A percentile compares a stretch with the other conserved stretches of the same genome.
Conservation (phyloP, 2,113 vertebrate genomes). For the Ancistrus triradiatus region DNA sequence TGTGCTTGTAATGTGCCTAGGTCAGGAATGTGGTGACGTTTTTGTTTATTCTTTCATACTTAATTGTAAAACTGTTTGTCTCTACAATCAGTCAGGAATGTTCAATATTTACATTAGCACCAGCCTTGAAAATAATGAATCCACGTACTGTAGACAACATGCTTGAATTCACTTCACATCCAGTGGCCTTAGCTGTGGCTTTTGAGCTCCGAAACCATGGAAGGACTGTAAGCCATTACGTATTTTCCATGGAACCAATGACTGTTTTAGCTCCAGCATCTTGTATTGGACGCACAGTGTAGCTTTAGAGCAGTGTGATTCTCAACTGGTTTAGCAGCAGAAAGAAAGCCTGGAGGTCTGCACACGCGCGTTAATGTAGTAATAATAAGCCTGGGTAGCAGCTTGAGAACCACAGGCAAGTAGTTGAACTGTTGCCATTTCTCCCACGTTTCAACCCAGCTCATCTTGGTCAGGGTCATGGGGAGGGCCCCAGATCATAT, state of each 20-base stretch:
- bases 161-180: slow-evolving; percentile 22
- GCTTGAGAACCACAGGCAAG: no score
- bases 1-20: neutral
- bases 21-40: neutral
- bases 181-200: slow-evolving; percentile 33
- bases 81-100: slow-evolving; percentile 19
- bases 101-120: slow-evolving; percentile 36
- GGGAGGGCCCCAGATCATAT: no score
- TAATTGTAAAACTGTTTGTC: neutral
- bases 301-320: no score
- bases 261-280: no score
- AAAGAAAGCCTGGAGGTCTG: no score
- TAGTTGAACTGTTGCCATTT: no score
- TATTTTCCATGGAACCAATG: slow-evolving; percentile 15
- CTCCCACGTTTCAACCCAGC: no score
- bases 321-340: no score
- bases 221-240: slow-evolving; percentile 15
- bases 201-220: slow-evolving; percentile 13
- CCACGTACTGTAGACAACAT: slow-evolving; percentile 34
- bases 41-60: neutral
- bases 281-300: no score
- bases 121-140: slow-evolving; percentile 34
- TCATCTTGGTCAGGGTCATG: no score
- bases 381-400: no score
- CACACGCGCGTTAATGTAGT: no score